A percentile compares a stretch with the other conserved stretches of the same genome.
These are phyloP conservation scores for Lates calcarifer DNA, from an alignment of 2,113 vertebrate species.

Conservation along the genomic window DNA sequence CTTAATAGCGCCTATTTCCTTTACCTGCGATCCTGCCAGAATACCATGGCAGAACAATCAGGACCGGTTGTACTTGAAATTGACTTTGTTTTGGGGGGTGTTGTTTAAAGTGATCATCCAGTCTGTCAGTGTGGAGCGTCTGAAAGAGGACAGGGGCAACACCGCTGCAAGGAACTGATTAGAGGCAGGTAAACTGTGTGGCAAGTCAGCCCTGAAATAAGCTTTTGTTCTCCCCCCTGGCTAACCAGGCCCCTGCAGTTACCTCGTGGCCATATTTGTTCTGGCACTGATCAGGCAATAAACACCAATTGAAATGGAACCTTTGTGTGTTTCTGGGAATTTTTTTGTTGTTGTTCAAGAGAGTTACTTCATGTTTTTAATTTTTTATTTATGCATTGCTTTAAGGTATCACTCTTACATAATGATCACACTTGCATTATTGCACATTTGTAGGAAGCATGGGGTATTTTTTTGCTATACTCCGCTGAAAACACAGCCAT, in stretches of 20 bases:
- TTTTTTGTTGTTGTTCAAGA: background rate
- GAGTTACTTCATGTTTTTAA: background rate
- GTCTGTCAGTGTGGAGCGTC: constrained; percentile 19
- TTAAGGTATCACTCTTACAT: constrained; percentile 2
- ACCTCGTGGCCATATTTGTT: constrained; percentile 45
- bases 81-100: constrained; percentile 36
- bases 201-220: constrained; percentile 62
- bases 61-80: constrained; percentile 37
- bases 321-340: background rate
- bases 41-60: constrained; percentile 3
- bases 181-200: constrained; percentile 50
- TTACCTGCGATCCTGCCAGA: constrained; percentile 32
- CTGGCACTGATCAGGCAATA: constrained; percentile 18
- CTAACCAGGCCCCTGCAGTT: constrained; percentile 33
- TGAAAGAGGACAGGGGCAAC: constrained; percentile 38
- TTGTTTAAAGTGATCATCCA: constrained; percentile 41
- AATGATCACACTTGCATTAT: constrained; percentile 4
- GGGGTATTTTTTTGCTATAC: background rate
- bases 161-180: constrained; percentile 53
- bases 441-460: background rate
- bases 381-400: background rate
- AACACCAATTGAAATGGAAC: constrained; percentile 1
- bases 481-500: background rate
- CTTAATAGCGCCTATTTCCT: constrained; percentile 9
- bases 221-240: constrained; percentile 33